Percentiles rank a stretch among this genome's conserved stretches.
phyloP scores from a whole-genome alignment of 1,140 invertebrate genomes.

The Procambarus clarkii region DNA sequence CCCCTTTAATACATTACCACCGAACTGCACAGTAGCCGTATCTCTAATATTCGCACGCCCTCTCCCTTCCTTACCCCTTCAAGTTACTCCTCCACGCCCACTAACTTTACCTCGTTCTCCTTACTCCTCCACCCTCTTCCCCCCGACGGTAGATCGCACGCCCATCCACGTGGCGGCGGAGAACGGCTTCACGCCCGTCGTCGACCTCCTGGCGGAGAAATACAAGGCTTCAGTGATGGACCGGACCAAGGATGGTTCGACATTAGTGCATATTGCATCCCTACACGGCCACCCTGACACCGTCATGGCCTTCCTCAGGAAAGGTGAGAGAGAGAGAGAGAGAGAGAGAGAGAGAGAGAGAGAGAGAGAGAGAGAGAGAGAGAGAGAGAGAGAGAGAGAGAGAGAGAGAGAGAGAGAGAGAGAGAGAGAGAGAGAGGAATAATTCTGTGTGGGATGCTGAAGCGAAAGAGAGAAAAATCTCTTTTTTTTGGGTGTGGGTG shows the following conservation, averaged over 20 bases:
- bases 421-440: too few species aligned
- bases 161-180: conserved; percentile 98
- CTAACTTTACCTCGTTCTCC: background rate
- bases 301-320: conserved; percentile 98
- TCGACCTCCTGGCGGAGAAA: conserved; percentile 97
- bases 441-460: too few species aligned
- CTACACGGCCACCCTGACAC: conserved; percentile 97
- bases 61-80: background rate
- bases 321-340: conserved; percentile 77
- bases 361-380: too few species aligned
- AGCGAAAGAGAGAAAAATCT: too few species aligned
- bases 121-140: background rate
- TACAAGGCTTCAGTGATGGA: conserved; percentile 97
- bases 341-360: background rate
- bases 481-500: too few species aligned
- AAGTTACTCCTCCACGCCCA: conserved; percentile 3
- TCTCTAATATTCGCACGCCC: background rate
- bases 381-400: background rate
- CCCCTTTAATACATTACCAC: too few species aligned
- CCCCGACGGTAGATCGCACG: conserved; percentile 85
- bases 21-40: too few species aligned
- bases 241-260: conserved; percentile 96
- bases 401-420: background rate
- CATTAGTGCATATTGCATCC: conserved; percentile 98
- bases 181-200: conserved; percentile 94